phyloP scores from a whole-genome alignment of 2,888 invertebrate species.

The Eulithis testata region DNA sequence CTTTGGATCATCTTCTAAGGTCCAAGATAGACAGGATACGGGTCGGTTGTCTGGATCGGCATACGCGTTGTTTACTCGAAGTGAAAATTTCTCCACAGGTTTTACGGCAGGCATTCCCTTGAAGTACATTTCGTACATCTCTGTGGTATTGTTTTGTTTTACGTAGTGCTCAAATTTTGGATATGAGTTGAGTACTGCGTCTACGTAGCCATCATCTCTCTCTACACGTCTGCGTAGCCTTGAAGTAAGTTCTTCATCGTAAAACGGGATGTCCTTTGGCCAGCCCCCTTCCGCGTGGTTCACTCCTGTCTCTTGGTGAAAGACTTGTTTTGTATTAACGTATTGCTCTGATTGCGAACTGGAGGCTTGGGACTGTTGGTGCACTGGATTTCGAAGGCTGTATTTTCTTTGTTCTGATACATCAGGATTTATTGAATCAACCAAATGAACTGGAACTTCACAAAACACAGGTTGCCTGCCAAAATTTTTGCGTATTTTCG shows the following conservation, averaged over 20 bases:
- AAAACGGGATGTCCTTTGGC: slow-evolving; percentile 88
- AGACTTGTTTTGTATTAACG: slow-evolving; percentile 85
- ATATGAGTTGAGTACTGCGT: slow-evolving; percentile 82
- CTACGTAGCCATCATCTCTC: slow-evolving; percentile 89
- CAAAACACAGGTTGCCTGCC: slow-evolving; percentile 75
- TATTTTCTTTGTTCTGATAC: slow-evolving; percentile 60
- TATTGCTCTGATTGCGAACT: slow-evolving; percentile 61
- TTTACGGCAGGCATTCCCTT: slow-evolving; percentile 74
- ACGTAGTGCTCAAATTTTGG: slow-evolving; percentile 85
- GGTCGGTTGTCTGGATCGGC: slow-evolving; percentile 78
- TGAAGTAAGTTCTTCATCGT: slow-evolving; percentile 87
- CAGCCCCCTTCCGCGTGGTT: slow-evolving; percentile 92
- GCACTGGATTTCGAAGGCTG: slow-evolving; percentile 73
- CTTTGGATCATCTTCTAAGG: slow-evolving; percentile 85
- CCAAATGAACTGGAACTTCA: slow-evolving; percentile 54
- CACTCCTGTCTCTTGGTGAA: slow-evolving; percentile 80
- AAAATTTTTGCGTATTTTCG: slow-evolving; percentile 70
- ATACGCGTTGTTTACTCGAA: slow-evolving; percentile 86
- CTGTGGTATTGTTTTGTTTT: slow-evolving; percentile 90
- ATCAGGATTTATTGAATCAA: slow-evolving; percentile 64
- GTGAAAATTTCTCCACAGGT: slow-evolving; percentile 75
- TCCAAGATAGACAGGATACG: slow-evolving; percentile 87
- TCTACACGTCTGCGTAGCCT: slow-evolving; percentile 90
- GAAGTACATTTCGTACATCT: slow-evolving; percentile 90
- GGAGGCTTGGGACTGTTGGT: slow-evolving; percentile 67